Base-by-base conservation (phyloP, 2,113 vertebrate genomes). In the Tapirus terrestris region DNA sequence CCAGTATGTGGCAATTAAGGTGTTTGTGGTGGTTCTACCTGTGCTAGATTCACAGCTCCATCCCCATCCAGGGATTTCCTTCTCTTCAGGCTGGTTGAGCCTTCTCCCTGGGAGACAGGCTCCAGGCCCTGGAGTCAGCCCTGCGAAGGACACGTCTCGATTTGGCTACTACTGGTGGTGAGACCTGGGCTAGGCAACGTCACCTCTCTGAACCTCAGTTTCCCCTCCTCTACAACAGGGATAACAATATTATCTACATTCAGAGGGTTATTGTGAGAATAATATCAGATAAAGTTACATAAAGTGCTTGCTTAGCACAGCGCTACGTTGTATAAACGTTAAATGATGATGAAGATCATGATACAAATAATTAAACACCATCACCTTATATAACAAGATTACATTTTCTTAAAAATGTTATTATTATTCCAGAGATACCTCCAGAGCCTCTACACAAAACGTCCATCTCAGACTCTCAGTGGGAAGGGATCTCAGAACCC, bases 51-150 rank as follows among this genome's bases (percentile, higher is more conserved):
- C 48, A 4, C 9, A n/a, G 29, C 53, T 67, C 51, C 0, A 0
- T 63, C n/a, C 17, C 13, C 0, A 1, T 53, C 27, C 10, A 5
- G 6, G 2, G 23, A 6, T 65, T 73, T 84, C 61, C 21, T 85
- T 80, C 83, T 84, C 39, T 80, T 27, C 33, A 51, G 70, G 10
- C 51, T 70, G 33, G 20, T 29, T 53, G 87, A 58, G 51, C 12
- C 82, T 84, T 81, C 95, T 84, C 21, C 45, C 53, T 70, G 73
- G 33, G 85, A 29, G 61, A 14, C 21, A 61, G 75, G 56, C 61
- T 68, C 4, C 17, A 48, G 45, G 14, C 27, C 12, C 31, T 65
- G 29, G 23, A n/a, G 18, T 60, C 31, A 43, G 58, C 29, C 53
- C 81, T 39, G 12, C 75, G 36, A 53, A 73, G 72, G 51, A 13